These are phyloP conservation scores for Drosophila greeni DNA, from an alignment of 2,888 invertebrate genomes.

Conservation along the genomic window DNA sequence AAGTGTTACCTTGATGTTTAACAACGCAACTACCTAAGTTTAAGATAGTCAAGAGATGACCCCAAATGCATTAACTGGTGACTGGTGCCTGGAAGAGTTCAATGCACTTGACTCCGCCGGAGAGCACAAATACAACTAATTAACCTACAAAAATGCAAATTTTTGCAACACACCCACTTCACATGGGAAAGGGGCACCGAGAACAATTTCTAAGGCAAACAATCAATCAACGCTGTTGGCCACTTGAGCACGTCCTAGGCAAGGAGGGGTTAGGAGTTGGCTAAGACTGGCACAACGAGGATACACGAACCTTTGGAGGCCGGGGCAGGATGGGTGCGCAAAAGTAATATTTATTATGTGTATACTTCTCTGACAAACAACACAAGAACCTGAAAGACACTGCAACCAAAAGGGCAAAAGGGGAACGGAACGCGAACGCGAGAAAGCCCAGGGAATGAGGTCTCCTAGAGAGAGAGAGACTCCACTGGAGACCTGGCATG, in stretches of 20 bases:
- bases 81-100: constrained; percentile 42
- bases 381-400: constrained; percentile 33
- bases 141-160: constrained; percentile 71
- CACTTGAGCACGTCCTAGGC: constrained; percentile 63
- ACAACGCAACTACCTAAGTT: constrained; percentile 38
- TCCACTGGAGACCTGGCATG: constrained; percentile 40
- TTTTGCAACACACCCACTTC: constrained; percentile 60
- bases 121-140: constrained; percentile 50
- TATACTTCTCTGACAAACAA: constrained; percentile 60
- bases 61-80: constrained; percentile 19
- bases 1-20: constrained; percentile 40
- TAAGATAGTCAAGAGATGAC: constrained; percentile 34
- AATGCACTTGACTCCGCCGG: constrained; percentile 51
- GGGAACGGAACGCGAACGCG: constrained; percentile 30
- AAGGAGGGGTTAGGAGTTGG: not conserved
- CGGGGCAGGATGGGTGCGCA: constrained; percentile 52
- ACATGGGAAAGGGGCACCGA: constrained; percentile 22
- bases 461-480: constrained; percentile 12
- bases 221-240: constrained; percentile 67
- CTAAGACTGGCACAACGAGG: constrained; percentile 30
- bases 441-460: constrained; percentile 36
- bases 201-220: constrained; percentile 59
- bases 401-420: constrained; percentile 49
- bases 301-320: constrained; percentile 31
- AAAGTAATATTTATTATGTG: constrained; percentile 71